Evolutionary conservation across 2,113 vertebrate genomes (phyloP), one percentile per base, ranked within the genome.

Genomic region (Apaloderma vittatum): DNA sequence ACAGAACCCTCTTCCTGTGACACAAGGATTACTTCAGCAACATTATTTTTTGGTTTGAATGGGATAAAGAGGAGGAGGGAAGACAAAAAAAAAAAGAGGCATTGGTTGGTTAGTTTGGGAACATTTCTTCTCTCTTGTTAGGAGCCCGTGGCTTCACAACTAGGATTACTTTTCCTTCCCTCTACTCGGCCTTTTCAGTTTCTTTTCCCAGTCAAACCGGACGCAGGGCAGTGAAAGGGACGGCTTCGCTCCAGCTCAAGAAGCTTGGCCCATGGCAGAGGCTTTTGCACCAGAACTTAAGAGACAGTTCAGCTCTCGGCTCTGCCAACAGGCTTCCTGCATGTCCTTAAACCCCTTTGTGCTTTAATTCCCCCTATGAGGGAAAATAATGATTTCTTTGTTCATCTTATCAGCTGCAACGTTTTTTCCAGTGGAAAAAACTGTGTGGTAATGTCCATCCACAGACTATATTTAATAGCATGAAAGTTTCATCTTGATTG

Each of bases 1-100:
- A 91, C 81, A 87, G 87, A 94, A 82, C 32, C 70, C 72, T 94
- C 29, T n/a, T n/a, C 3, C 81, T 94, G 90, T 85, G 85, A 95
- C 89, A 90, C 68, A 65, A 82, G 85, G 87, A 96, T 97, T 97
- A 95, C 94, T 97, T 97, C 95, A 94, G 93, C 91, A 86, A 94
- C 92, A 88, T 95, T 94, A 82, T 66, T 88, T n/a, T 66, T 77
- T 49, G 43, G 15, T 15, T 32, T 96, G 74, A 96, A 92, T 75
- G 15, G 91, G 57, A 93, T 32, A 67, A 46, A 81, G 79, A 17
- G 34, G 12, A 5, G 6, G 6, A 23, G 15, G 9, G 14, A 15
- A 36, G 29, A 21, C 40, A 40, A 48, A 48, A 43, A 52, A 85
- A 63, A 61, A 74, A 52, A 21, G 14, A 46, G 46, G 77, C 79